Evolutionary conservation across 2,888 invertebrate genomes (phyloP), one percentile per base, ranked within the genome.

Genomic region (Salpingus planirostris): DNA sequence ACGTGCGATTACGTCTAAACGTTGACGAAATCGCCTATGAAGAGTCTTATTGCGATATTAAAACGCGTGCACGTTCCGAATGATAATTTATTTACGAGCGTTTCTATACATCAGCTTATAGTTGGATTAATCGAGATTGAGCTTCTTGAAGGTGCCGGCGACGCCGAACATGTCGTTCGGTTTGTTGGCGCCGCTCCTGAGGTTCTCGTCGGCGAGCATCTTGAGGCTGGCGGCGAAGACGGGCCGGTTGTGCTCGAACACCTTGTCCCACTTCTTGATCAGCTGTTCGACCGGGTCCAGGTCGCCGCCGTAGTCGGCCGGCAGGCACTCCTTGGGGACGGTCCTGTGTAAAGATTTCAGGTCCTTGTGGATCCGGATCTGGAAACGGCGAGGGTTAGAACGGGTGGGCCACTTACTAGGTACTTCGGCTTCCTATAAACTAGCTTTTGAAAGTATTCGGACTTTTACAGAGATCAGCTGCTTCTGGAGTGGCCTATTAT

Each of bases 221-320:
- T 27, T 33, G 11, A 33, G 10, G 13, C 29, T 37, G 6, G 15
- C 15, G 10, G 29, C 33, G 12, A 37, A 37, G 7, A 37, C 13
- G 3, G 22, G 21, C 12, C 26, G 37, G 15, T 37, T 29, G 13
- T 37, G 27, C 21, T 33, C 37, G 11, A 37, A 37, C 2, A 37
- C 29, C 22, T 33, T 33, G 14, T 37, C 37, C 37, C 37, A 36
- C 58, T 40, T 38, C 70, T 70, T 69, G 24, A 71, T 71, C 1
- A 75, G 73, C 41, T 72, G 72, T 33, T 70, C 72, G 55, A 73
- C 69, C 11, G 74, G 29, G 11, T 33, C 38, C 11, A 33, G 27
- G 18, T 36, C 34, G 15, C 42, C 42, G 2, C 38, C 42, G 15
- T 38, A 42, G 23, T 42, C 42, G 3, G 15, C 13, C 3, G 42